Conservation (phyloP, 1,140 invertebrate species). For the Latrodectus geometricus region DNA sequence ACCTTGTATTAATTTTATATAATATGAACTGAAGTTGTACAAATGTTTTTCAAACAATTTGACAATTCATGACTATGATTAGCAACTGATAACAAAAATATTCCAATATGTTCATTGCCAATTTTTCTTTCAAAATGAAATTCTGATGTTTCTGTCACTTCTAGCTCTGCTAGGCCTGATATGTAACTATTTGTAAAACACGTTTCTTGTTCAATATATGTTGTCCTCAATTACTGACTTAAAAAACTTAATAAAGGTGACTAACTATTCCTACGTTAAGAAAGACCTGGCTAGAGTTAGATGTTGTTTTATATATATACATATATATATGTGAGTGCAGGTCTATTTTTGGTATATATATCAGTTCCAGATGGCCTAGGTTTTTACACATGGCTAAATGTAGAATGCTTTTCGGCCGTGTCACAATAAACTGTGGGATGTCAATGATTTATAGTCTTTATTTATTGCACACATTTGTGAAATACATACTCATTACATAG, state of each 20-base stretch:
- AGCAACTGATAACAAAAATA: slow-evolving; percentile 53
- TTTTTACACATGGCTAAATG: slow-evolving; percentile 62
- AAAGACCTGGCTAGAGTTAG: slow-evolving; percentile 54
- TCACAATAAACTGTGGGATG: slow-evolving; percentile 62
- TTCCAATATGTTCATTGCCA: neutral
- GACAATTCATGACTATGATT: neutral
- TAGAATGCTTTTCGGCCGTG: slow-evolving; percentile 61
- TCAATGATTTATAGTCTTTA: slow-evolving; percentile 36
- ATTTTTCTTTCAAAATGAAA: neutral
- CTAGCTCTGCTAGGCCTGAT: slow-evolving; percentile 58
- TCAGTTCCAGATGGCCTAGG: slow-evolving; percentile 62
- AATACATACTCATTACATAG: too few relatives aligned
- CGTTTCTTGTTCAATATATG: slow-evolving; percentile 53
- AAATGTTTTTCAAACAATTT: neutral
- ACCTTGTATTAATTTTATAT: too few relatives aligned
- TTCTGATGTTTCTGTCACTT: neutral
- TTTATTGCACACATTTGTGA: neutral
- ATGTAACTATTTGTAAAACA: slow-evolving; percentile 32
- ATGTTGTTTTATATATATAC: slow-evolving; percentile 60
- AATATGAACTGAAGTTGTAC: neutral
- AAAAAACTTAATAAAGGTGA: slow-evolving; percentile 28
- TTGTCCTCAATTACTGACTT: slow-evolving; percentile 51
- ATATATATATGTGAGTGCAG: slow-evolving; percentile 57
- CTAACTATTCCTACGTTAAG: slow-evolving; percentile 48
- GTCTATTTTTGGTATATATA: slow-evolving; percentile 63